A percentile compares a stretch with the other conserved stretches of the same genome.
phyloP scores from a whole-genome alignment of 2,888 invertebrate species.

The Andricus quercusramuli region DNA sequence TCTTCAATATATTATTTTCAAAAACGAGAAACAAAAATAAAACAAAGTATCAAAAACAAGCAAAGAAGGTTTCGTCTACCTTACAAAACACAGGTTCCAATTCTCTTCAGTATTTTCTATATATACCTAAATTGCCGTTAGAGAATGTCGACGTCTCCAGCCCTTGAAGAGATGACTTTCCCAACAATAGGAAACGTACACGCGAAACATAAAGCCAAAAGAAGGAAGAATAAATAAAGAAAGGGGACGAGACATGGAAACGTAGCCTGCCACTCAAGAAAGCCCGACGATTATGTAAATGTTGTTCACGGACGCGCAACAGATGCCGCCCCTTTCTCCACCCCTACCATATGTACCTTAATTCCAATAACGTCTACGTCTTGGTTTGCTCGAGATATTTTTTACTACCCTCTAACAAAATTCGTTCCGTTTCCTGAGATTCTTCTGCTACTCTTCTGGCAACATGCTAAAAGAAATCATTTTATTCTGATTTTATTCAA shows the following conservation, averaged over 20 bases:
- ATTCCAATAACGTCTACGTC: conserved; percentile 69
- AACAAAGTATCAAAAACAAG: not conserved
- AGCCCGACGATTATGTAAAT: conserved; percentile 75
- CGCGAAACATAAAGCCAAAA: conserved; percentile 41
- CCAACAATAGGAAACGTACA: conserved; percentile 54
- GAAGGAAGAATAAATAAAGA: conserved; percentile 48
- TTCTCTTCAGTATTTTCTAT: not conserved
- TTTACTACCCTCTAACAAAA: conserved; percentile 67
- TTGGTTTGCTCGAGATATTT: conserved; percentile 62
- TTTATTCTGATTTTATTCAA: too few relatives aligned
- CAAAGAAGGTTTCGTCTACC: not conserved
- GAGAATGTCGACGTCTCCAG: conserved; percentile 24
- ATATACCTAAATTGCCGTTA: not conserved
- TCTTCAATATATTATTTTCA: too few relatives aligned
- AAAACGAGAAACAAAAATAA: too few relatives aligned
- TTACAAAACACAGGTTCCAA: not conserved
- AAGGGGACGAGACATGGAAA: conserved; percentile 52
- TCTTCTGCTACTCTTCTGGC: not conserved
- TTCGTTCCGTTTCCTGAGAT: conserved; percentile 67
- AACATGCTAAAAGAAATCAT: not conserved
- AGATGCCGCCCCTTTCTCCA: conserved; percentile 70
- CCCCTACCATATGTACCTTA: conserved; percentile 62
- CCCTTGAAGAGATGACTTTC: conserved; percentile 51
- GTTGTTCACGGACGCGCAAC: conserved; percentile 76
- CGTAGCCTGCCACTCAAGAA: conserved; percentile 52